These are phyloP conservation scores for Trissolcus basalis DNA, from an alignment of 1,140 invertebrate genomes.

Conservation along the genomic window DNA sequence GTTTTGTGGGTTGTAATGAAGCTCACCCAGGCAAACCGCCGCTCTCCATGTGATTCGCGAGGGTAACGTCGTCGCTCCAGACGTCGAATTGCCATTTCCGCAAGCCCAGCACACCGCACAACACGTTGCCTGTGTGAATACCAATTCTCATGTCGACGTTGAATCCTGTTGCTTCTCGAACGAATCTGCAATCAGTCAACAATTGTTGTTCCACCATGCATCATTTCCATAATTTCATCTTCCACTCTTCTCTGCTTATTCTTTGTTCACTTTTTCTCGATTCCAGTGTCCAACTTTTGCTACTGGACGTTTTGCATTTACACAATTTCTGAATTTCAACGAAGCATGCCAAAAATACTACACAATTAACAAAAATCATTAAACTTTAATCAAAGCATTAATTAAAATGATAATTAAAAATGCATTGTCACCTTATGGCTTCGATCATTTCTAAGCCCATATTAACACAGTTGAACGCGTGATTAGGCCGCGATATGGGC, in stretches of 20 bases:
- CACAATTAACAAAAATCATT: too few species aligned
- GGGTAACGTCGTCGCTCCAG: slow-evolving; percentile 97
- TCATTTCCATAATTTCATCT: slow-evolving; percentile 19
- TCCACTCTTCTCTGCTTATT: background rate
- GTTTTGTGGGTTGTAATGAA: background rate
- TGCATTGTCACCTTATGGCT: slow-evolving; percentile 85
- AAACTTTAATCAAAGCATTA: too few species aligned
- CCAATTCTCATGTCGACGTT: slow-evolving; percentile 97
- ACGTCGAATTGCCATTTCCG: slow-evolving; percentile 99
- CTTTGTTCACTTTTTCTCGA: background rate
- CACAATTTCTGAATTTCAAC: background rate
- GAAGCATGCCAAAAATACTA: too few species aligned
- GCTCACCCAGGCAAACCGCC: slow-evolving; percentile 93
- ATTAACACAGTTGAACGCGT: slow-evolving; percentile 96
- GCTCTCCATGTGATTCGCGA: slow-evolving; percentile 98
- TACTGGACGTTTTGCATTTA: background rate
- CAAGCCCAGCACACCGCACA: slow-evolving; percentile 96
- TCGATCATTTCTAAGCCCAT: slow-evolving; percentile 98
- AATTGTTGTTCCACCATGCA: slow-evolving; percentile 28
- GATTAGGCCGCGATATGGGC: slow-evolving; percentile 92
- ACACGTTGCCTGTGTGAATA: slow-evolving; percentile 94
- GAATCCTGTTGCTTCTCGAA: slow-evolving; percentile 90
- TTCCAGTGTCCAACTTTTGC: background rate
- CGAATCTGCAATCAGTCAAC: slow-evolving; percentile 80
- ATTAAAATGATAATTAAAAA: too few species aligned